phyloP scores from a whole-genome alignment of 2,888 invertebrate genomes.

The Drosophila algonquin region DNA sequence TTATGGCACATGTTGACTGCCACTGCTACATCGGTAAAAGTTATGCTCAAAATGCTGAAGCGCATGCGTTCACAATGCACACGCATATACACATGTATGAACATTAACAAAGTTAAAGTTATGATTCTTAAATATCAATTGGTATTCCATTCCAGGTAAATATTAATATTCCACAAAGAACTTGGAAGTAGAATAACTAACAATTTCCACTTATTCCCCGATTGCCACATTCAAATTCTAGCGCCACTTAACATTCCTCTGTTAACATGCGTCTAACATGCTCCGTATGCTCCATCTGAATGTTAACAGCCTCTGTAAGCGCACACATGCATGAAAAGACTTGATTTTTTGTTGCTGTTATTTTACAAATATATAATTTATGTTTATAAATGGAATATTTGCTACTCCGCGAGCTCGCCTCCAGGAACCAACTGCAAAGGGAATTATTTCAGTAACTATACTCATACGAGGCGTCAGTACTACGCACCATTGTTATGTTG shows the following conservation, averaged over 20 bases:
- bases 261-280: background rate
- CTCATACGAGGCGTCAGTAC: too few relatives aligned
- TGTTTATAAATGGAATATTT: conserved; percentile 36
- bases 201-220: background rate
- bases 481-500: conserved; percentile 97
- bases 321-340: conserved; percentile 15
- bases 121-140: background rate
- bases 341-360: conserved; percentile 2
- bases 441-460: background rate
- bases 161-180: background rate
- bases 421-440: conserved; percentile 90
- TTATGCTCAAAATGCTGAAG: conserved; percentile 39
- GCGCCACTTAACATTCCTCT: background rate
- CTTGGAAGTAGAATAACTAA: background rate
- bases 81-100: background rate
- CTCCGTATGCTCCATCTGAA: background rate
- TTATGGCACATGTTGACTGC: conserved; percentile 78
- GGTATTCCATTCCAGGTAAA: too few relatives aligned
- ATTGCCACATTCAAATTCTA: background rate
- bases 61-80: conserved; percentile 61
- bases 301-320: conserved; percentile 4
- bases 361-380: conserved; percentile 28
- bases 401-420: conserved; percentile 89
- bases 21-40: conserved; percentile 45
- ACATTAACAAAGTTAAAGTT: conserved; percentile 9